phyloP scores from a whole-genome alignment of 2,797 vertebrate species.

The Pampus argenteus region DNA sequence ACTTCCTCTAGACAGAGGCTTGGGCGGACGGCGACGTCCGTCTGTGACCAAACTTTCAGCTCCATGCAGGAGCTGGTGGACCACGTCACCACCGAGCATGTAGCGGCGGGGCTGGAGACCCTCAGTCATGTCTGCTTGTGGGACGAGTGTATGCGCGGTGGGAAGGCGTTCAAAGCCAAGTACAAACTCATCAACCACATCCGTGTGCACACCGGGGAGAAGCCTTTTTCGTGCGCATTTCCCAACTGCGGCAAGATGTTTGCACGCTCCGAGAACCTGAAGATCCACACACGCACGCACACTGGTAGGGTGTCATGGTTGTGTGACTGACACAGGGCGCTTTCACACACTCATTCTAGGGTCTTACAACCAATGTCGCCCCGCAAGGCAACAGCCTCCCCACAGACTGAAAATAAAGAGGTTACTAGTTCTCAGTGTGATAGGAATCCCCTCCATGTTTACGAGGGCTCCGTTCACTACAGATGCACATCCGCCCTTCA shows the following conservation, averaged over 20 bases:
- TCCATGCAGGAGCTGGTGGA: conserved; percentile 98
- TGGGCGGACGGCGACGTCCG: conserved; percentile 81
- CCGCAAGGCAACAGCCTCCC: conserved; percentile 20
- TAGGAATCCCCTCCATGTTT: conserved; percentile 70
- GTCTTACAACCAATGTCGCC: conserved; percentile 22
- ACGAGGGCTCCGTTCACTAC: conserved; percentile 57
- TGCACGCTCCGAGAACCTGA: conserved; percentile 97
- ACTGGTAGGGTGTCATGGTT: conserved; percentile 87
- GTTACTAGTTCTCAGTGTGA: conserved; percentile 42
- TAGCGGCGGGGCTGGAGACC: conserved; percentile 94
- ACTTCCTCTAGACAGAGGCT: conserved; percentile 80
- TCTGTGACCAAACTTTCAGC: conserved; percentile 94
- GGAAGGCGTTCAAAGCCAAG: conserved; percentile 98
- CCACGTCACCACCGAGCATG: conserved; percentile 98
- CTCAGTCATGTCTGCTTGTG: conserved; percentile 96
- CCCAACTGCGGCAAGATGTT: conserved; percentile 98
- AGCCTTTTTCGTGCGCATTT: conserved; percentile 95
- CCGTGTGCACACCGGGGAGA: conserved; percentile 96
- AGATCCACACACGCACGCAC: conserved; percentile 98
- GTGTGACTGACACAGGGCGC: not conserved
- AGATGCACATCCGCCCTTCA: conserved; percentile 24
- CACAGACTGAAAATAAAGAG: conserved; percentile 20
- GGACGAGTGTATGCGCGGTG: conserved; percentile 94
- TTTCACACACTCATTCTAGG: not conserved
- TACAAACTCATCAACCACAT: conserved; percentile 99